A percentile compares a stretch with the other conserved stretches of the same genome.
These are phyloP conservation scores for Limnephilus marmoratus DNA, from an alignment of 2,888 invertebrate genomes.

Conservation along the genomic window DNA sequence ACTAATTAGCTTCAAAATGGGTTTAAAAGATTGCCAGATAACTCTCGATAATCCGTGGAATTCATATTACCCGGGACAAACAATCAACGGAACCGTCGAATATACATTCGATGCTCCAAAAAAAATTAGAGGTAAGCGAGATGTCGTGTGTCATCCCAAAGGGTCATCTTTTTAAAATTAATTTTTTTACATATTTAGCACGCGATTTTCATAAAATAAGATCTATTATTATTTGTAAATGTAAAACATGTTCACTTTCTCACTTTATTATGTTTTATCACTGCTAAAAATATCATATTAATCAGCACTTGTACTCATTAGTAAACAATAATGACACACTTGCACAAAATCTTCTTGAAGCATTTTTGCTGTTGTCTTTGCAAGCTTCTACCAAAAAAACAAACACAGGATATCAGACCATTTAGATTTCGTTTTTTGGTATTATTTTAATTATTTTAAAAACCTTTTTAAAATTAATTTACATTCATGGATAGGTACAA, in stretches of 20 bases:
- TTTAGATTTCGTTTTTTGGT: not conserved
- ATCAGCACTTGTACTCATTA: not conserved
- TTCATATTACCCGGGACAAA: constrained; percentile 82
- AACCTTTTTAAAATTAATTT: not conserved
- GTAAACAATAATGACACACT: constrained; percentile 2
- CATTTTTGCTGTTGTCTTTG: not conserved
- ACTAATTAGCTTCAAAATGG: constrained; percentile 76
- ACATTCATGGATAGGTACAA: not conserved
- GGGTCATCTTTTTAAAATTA: not conserved
- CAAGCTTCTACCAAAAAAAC: not conserved
- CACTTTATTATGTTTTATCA: not conserved
- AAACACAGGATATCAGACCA: not conserved
- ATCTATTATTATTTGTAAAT: not conserved
- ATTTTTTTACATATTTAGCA: not conserved
- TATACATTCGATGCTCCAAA: constrained; percentile 79
- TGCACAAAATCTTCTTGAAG: not conserved
- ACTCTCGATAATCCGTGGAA: constrained; percentile 85
- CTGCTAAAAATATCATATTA: not conserved
- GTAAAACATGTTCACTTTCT: not conserved
- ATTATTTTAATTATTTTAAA: not conserved
- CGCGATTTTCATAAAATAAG: not conserved
- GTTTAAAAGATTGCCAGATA: constrained; percentile 85
- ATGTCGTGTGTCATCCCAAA: not conserved
- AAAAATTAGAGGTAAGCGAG: constrained; percentile 80
- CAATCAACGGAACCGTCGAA: constrained; percentile 80